These are phyloP conservation scores for Albula goreensis DNA, from an alignment of 2,113 vertebrate genomes.

Conservation along the genomic window DNA sequence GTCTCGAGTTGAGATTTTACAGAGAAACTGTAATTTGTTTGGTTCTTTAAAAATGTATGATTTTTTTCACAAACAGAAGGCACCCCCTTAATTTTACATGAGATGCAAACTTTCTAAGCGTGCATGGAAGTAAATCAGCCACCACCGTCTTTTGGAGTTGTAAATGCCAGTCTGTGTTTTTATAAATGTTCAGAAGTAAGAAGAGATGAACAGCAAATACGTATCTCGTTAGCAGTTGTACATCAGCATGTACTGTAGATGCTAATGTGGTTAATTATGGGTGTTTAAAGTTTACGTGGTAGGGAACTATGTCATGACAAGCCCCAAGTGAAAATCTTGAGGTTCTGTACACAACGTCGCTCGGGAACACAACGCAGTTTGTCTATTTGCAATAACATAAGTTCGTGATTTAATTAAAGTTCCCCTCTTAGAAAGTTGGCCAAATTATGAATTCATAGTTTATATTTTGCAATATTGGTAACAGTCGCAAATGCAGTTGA, in stretches of 20 bases:
- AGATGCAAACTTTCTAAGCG: background rate
- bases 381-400: too few relatives aligned
- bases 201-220: background rate
- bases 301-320: too few relatives aligned
- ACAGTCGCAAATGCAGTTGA: background rate
- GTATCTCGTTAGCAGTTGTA: too few relatives aligned
- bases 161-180: background rate
- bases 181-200: conserved; percentile 1
- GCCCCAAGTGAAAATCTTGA: background rate
- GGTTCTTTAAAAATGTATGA: background rate
- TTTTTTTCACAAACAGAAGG: background rate
- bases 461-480: background rate
- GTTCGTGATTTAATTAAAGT: too few relatives aligned
- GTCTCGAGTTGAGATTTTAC: background rate
- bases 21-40: background rate
- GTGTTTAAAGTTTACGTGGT: too few relatives aligned
- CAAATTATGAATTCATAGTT: too few relatives aligned
- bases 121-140: conserved; percentile 1
- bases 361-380: background rate
- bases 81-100: conserved; percentile 4
- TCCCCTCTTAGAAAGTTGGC: too few relatives aligned
- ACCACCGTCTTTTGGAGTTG: background rate
- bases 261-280: too few relatives aligned
- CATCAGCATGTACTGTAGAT: too few relatives aligned
- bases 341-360: background rate